phyloP scores from a whole-genome alignment of 2,113 vertebrate genomes.

The Ceyx melanurus region DNA sequence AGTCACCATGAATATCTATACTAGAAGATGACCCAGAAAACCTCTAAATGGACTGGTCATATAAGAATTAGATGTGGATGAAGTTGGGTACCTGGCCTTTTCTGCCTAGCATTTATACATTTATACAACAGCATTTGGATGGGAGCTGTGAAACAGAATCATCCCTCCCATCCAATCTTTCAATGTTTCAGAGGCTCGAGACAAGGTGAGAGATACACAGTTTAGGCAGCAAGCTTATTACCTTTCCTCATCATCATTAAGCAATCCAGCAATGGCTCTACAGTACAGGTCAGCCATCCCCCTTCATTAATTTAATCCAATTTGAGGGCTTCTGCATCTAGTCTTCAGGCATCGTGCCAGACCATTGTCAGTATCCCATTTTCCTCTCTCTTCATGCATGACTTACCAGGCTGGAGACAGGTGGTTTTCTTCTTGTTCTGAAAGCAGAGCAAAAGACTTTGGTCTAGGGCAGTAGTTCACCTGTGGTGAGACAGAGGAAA shows the following conservation, averaged over 20 bases:
- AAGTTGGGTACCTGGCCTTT: neutral
- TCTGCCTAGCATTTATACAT: neutral
- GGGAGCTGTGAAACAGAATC: neutral
- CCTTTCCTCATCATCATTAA: constrained; percentile 6
- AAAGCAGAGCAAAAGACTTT: neutral
- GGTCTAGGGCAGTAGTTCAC: neutral
- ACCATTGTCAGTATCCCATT: neutral
- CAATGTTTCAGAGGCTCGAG: neutral
- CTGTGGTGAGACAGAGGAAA: neutral
- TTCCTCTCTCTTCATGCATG: neutral
- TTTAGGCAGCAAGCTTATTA: constrained; percentile 16
- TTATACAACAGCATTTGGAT: neutral
- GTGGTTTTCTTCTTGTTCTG: neutral
- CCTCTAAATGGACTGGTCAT: neutral
- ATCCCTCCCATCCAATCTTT: neutral
- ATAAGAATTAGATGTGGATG: neutral
- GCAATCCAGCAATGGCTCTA: neutral
- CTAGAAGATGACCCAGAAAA: neutral
- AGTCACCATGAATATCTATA: neutral
- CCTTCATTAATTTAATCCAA: constrained; percentile 12
- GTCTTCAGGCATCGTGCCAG: neutral
- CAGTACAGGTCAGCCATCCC: neutral
- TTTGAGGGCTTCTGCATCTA: neutral
- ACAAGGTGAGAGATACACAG: neutral
- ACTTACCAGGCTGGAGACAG: neutral